These are phyloP conservation scores for Alsophila aescularia DNA, from an alignment of 2,888 invertebrate genomes.

Conservation along the genomic window DNA sequence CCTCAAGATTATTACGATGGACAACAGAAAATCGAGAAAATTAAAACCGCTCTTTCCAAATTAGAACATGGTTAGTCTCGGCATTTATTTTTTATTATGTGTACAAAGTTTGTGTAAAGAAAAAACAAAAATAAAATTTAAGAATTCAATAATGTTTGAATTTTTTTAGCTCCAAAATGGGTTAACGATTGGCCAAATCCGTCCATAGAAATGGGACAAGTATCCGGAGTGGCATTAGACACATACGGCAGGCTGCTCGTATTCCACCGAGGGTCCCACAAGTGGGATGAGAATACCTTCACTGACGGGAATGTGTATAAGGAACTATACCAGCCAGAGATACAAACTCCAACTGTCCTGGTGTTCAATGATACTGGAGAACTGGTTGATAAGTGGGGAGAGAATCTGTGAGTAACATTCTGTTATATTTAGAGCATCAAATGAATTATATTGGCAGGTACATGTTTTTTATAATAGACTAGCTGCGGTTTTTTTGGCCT, in stretches of 20 bases:
- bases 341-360: slow-evolving; percentile 86
- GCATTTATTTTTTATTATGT: neutral
- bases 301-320: slow-evolving; percentile 81
- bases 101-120: neutral
- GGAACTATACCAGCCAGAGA: slow-evolving; percentile 83
- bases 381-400: slow-evolving; percentile 87
- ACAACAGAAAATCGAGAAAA: slow-evolving; percentile 35
- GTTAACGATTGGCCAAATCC: slow-evolving; percentile 84
- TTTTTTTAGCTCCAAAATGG: slow-evolving; percentile 77
- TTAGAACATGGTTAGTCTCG: slow-evolving; percentile 62
- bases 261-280: slow-evolving; percentile 90
- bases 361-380: slow-evolving; percentile 86
- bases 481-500: too few species aligned
- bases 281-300: slow-evolving; percentile 87
- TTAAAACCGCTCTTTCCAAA: slow-evolving; percentile 34
- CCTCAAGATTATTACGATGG: slow-evolving; percentile 49
- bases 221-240: slow-evolving; percentile 92
- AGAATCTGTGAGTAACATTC: slow-evolving; percentile 83
- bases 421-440: neutral
- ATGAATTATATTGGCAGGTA: too few species aligned
- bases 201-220: slow-evolving; percentile 87
- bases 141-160: neutral
- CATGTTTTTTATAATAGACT: too few species aligned
- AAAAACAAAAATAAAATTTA: neutral
- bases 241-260: slow-evolving; percentile 89